These are phyloP conservation scores for Polypedilum vanderplanki DNA, from an alignment of 1,140 invertebrate species.

Conservation along the genomic window DNA sequence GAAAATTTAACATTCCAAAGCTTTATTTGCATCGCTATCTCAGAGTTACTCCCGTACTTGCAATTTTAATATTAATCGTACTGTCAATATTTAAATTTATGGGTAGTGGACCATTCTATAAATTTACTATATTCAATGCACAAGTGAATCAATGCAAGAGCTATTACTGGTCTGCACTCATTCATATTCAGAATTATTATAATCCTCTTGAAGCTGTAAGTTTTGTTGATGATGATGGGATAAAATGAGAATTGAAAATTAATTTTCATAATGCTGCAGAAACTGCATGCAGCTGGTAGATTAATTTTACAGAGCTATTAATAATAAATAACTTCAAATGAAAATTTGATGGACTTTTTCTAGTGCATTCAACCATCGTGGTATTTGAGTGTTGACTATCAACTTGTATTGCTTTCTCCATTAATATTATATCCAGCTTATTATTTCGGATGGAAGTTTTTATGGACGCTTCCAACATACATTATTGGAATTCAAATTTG, in stretches of 20 bases:
- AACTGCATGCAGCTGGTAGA: no score
- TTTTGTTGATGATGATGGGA: no score
- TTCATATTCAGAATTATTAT: conserved; percentile 20
- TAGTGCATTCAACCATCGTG: conserved; percentile 52
- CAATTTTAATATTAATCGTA: not conserved
- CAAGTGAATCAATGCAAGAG: not conserved
- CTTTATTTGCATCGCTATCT: conserved; percentile 25
- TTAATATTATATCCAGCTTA: conserved; percentile 45
- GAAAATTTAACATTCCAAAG: not conserved
- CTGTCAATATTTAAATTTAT: not conserved
- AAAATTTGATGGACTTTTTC: conserved; percentile 33
- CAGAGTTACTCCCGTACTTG: conserved; percentile 18
- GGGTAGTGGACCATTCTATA: not conserved
- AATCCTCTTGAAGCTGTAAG: not conserved
- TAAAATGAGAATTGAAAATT: no score
- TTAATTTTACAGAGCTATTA: not conserved
- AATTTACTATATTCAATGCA: not conserved
- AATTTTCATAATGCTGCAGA: no score
- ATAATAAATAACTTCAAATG: not conserved
- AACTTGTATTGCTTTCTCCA: conserved; percentile 47
- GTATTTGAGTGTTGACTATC: conserved; percentile 52
- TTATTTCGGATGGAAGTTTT: conserved; percentile 33
- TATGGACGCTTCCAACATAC: not conserved
- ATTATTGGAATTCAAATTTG: not conserved
- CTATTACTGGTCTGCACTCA: not conserved